Conservation (phyloP, 1,140 invertebrate genomes). For the Drosophila oshimai region DNA sequence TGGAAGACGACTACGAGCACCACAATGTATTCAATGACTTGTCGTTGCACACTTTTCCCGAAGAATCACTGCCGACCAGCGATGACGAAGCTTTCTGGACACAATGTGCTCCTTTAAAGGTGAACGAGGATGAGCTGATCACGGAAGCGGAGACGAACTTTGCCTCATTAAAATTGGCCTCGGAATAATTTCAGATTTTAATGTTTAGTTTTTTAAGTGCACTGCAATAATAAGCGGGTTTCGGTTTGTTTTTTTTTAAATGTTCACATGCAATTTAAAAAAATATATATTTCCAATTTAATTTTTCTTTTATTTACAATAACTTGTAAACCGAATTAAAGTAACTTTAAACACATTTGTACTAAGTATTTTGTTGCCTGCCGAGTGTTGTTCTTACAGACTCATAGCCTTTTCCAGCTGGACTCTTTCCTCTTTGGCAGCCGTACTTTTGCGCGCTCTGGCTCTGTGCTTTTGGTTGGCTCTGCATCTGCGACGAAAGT, state of each 20-base stretch:
- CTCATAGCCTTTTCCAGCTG: constrained; percentile 50
- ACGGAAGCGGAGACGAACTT: constrained; percentile 33
- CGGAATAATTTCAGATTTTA: background rate
- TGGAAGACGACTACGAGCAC: constrained; percentile 87
- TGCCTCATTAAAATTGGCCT: constrained; percentile 22
- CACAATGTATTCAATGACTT: constrained; percentile 89
- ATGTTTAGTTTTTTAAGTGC: background rate
- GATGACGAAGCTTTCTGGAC: constrained; percentile 51
- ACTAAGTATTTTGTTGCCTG: too few relatives aligned
- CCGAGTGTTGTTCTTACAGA: constrained; percentile 13
- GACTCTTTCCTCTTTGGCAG: background rate
- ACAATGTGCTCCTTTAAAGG: constrained; percentile 30
- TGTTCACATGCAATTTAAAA: background rate
- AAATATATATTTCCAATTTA: too few relatives aligned
- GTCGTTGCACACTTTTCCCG: constrained; percentile 87
- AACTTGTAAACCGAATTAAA: too few relatives aligned
- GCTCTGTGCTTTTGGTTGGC: background rate
- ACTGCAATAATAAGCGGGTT: too few relatives aligned
- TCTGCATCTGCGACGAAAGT: background rate
- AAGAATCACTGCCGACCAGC: constrained; percentile 24
- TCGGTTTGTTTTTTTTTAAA: too few relatives aligned
- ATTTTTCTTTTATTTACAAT: too few relatives aligned
- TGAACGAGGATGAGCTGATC: constrained; percentile 53
- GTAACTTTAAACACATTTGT: too few relatives aligned
- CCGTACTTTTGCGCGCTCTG: background rate